Evolutionary conservation across 2,113 vertebrate genomes (phyloP).

Genomic region (Telmatochromis brichardi): DNA sequence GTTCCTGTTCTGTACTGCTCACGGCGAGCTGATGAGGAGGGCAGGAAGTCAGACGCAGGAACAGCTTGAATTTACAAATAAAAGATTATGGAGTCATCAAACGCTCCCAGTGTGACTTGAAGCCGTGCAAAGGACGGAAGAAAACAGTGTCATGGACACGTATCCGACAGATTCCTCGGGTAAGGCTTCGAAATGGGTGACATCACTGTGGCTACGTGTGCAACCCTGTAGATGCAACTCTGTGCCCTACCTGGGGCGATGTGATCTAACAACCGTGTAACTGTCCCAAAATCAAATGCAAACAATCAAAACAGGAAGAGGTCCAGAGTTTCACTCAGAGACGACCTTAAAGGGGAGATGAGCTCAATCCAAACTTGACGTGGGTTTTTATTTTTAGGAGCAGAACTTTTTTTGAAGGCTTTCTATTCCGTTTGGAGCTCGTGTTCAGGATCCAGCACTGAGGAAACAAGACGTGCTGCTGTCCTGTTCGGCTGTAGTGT

Average conservation of each 20-base stretch:
- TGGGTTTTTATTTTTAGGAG: not conserved
- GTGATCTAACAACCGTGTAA: not conserved
- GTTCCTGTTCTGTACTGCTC: not conserved
- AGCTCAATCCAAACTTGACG: not conserved
- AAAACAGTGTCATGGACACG: not conserved
- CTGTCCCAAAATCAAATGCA: not conserved
- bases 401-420: not conserved
- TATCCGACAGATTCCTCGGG: no score
- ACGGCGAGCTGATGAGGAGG: not conserved
- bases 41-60: not conserved
- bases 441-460: not conserved
- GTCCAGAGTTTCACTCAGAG: not conserved
- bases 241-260: rapidly evolving
- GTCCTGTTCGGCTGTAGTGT: not conserved
- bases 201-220: not conserved
- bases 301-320: not conserved
- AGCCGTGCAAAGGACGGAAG: not conserved
- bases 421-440: not conserved
- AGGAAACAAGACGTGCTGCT: not conserved
- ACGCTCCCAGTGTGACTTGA: not conserved
- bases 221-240: not conserved
- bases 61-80: not conserved
- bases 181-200: not conserved
- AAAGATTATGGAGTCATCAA: not conserved
- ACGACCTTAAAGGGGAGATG: not conserved